phyloP scores from a whole-genome alignment of 2,113 vertebrate species.

The Poeciliopsis retropinna region DNA sequence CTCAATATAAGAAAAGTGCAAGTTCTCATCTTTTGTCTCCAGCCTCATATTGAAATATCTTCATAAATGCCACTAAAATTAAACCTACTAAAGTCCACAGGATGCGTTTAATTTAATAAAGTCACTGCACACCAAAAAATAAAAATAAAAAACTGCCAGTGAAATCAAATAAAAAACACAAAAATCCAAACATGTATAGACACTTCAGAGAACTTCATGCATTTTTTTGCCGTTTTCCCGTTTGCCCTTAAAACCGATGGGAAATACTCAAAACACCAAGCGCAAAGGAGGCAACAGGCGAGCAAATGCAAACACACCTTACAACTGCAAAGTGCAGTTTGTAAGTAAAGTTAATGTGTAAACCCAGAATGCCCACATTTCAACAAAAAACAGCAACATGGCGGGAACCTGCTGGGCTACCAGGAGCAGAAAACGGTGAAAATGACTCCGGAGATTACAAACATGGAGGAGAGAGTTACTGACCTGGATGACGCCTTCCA shows the following conservation, averaged over 20 bases:
- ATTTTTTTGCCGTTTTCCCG: background rate
- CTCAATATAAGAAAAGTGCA: background rate
- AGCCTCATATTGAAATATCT: constrained; percentile 3
- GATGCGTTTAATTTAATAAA: constrained; percentile 23
- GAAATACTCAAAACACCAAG: constrained; percentile 21
- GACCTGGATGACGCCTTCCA: constrained; percentile 99
- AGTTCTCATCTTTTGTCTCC: too few species aligned
- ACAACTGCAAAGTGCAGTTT: constrained; percentile 45
- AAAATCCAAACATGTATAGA: background rate
- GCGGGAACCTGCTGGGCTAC: background rate
- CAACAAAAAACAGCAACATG: background rate
- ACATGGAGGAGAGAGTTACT: constrained; percentile 57
- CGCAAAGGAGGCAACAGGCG: constrained; percentile 9
- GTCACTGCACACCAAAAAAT: constrained; percentile 11
- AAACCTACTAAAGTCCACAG: background rate
- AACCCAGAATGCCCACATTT: background rate
- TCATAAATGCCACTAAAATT: constrained; percentile 9
- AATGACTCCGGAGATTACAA: background rate
- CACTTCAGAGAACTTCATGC: background rate
- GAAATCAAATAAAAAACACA: constrained; percentile 34
- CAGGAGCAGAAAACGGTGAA: background rate
- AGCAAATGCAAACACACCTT: constrained; percentile 14
- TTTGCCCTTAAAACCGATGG: constrained; percentile 11
- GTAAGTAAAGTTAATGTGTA: constrained; percentile 17
- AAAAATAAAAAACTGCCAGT: constrained; percentile 3